Evolutionary conservation across 2,113 vertebrate genomes (phyloP), one percentile per base, ranked within the genome.

Genomic region (Sander lucioperca): DNA sequence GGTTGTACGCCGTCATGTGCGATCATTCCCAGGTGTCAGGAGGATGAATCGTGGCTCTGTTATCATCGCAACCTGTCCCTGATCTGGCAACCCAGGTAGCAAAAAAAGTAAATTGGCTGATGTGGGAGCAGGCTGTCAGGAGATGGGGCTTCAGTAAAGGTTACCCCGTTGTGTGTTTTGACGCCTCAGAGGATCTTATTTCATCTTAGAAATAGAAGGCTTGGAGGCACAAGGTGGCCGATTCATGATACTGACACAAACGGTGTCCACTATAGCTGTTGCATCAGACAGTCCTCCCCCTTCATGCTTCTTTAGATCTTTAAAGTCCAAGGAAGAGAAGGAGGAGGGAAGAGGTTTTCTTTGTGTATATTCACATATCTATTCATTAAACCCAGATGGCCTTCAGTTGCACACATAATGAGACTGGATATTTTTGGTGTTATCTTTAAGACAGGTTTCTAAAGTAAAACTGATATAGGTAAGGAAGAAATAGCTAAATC

Each of bases 11-110:
- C 15, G 11, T 7, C 7, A 10, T 39, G 71, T 74, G 51, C 13
- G 57, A 80, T 74, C 82, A 33, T 21, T 56, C 63, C 2, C 33
- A n/a, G 72, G 53, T 67, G 69, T 83, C 68, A 14, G 27, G 57
- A 14, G 27, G 62, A 69, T 82, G 61, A 88, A 64, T 80, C 18
- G 36, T 12, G 23, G 14, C 67, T 68, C 43, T 76, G 73, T 83
- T 74, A 70, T 72, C 25, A 36, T 45, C 15, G 2, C 59, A 50
- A 13, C 58, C 61, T 23, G 59, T 62, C 79, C 69, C 54, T 56
- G 48, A 69, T 74, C 47, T 56, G 53, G 19, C 21, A 47, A 45
- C 43, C 30, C 54, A 27, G 33, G 74, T 21, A 66, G 54, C 14
- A 51, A 43, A 58, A 58, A 57, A 74, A 43, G 50, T 68, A 68